Percentiles rank a stretch among this genome's conserved stretches.
Evolutionary conservation across 2,113 vertebrate genomes (phyloP).

Genomic region (Proteles cristata): DNA sequence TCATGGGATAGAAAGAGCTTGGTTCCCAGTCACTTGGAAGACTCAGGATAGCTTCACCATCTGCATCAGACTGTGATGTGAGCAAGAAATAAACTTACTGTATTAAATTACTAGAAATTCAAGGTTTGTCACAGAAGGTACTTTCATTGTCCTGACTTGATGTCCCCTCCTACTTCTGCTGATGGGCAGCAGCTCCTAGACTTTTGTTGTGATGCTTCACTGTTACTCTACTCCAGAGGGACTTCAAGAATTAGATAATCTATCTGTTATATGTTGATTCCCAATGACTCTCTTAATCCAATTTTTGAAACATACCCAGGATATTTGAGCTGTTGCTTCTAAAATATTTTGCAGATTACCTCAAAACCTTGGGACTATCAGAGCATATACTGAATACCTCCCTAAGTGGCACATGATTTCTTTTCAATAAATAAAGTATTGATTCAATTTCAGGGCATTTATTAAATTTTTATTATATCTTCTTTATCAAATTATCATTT

Average conservation of each 20-base stretch:
- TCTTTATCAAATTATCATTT: background rate
- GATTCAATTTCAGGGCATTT: background rate
- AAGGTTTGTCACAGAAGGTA: background rate
- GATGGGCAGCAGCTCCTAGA: background rate
- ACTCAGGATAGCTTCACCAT: background rate
- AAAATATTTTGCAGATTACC: constrained; percentile 51
- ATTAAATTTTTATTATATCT: constrained; percentile 13
- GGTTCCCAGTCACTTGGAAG: background rate
- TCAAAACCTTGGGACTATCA: background rate
- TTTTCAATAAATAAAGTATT: background rate
- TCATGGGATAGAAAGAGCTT: background rate
- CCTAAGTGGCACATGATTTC: background rate
- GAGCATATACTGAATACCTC: background rate
- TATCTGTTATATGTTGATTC: constrained; percentile 36
- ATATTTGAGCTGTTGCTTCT: constrained; percentile 34
- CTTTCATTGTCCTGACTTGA: constrained; percentile 4
- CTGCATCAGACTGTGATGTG: background rate
- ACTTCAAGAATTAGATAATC: background rate
- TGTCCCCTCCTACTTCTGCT: background rate
- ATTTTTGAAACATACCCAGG: background rate
- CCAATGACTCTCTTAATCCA: background rate
- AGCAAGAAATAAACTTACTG: background rate
- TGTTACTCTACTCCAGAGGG: background rate
- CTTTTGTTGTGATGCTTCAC: background rate
- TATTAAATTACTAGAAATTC: background rate